Evolutionary conservation across 1,140 invertebrate species (phyloP).

Genomic region (Diorhabda sublineata): DNA sequence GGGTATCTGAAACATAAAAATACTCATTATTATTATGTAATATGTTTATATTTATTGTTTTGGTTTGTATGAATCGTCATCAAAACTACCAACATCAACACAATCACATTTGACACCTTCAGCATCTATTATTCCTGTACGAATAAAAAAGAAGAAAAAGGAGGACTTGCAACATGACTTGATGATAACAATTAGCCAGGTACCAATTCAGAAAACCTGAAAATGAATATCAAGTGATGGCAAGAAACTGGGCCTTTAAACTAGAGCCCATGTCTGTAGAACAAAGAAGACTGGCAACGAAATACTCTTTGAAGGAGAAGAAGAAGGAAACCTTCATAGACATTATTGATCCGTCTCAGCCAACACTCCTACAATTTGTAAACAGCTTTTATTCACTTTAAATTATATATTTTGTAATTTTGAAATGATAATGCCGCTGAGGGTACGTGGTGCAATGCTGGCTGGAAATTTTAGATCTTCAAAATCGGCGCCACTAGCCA

Average conservation of each 20-base stretch:
- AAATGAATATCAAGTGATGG: slow-evolving; percentile 15
- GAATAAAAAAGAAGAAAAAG: slow-evolving; percentile 8
- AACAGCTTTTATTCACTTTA: slow-evolving; percentile 7
- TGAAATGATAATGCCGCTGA: slow-evolving; percentile 7
- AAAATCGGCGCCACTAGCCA: slow-evolving; percentile 5
- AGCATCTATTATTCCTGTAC: slow-evolving; percentile 13
- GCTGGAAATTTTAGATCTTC: slow-evolving; percentile 14
- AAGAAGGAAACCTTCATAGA: slow-evolving; percentile 13
- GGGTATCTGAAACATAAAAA: slow-evolving; percentile 9
- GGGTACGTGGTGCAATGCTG: slow-evolving; percentile 6
- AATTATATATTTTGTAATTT: slow-evolving; percentile 12
- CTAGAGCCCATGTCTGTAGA: slow-evolving; percentile 13
- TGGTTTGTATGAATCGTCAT: slow-evolving; percentile 10
- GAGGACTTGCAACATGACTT: slow-evolving; percentile 11
- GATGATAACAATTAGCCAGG: background rate
- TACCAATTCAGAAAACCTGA: slow-evolving; percentile 11
- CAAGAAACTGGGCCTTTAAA: slow-evolving; percentile 17
- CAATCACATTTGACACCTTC: slow-evolving; percentile 8
- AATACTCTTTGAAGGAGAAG: slow-evolving; percentile 17
- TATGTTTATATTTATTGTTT: slow-evolving; percentile 12
- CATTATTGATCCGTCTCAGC: slow-evolving; percentile 15
- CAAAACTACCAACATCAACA: slow-evolving; percentile 10
- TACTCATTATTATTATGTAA: background rate
- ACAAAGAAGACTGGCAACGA: slow-evolving; percentile 12
- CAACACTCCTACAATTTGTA: slow-evolving; percentile 8